Evolutionary conservation across 2,113 vertebrate genomes (phyloP), one percentile per base, ranked within the genome.

Genomic region (Actenoides hombroni): DNA sequence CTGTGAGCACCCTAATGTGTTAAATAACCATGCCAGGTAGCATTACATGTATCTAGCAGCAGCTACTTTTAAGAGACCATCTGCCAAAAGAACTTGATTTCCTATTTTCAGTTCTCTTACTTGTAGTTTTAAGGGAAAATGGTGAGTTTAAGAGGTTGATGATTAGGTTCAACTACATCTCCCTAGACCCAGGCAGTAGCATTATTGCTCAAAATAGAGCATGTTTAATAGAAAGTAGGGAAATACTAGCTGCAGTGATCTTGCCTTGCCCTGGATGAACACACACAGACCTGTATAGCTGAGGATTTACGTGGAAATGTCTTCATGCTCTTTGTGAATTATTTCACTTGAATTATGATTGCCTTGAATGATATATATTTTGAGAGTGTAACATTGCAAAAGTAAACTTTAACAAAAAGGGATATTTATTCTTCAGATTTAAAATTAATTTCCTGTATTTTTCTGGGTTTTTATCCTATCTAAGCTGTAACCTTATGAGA

Each of bases 361-460:
- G 90, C 89, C 68, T 96, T 89, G 79, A 82, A 64, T 96, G 91
- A 97, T 97, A 97, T 78, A 83, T 97, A 95, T 98, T 98, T 98
- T 97, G 93, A 95, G 96, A 95, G 53, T 46, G 17, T 95, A 97
- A 96, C 88, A 84, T 81, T 97, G 94, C 77, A 84, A 97, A 98
- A 98, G 97, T 97, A 97, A 98, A 98, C 95, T 96, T 60, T 67
- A 94, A 93, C 96, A 97, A 97, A 98, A 59, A 91, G 84, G 83
- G 76, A 97, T 97, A 97, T 98, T 98, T 98, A 97, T 98, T 98
- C 96, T 97, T 97, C 88, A 96, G 97, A 97, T 98, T 98, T 98
- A 98, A 98, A 98, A 98, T 98, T 98, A 98, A 98, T 98, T 98
- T 98, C 98, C 98, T 98, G 98, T 97, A 97, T 97, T 98, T 97